Evolutionary conservation across 2,888 invertebrate species (phyloP).

Genomic region (Amiota communis): DNA sequence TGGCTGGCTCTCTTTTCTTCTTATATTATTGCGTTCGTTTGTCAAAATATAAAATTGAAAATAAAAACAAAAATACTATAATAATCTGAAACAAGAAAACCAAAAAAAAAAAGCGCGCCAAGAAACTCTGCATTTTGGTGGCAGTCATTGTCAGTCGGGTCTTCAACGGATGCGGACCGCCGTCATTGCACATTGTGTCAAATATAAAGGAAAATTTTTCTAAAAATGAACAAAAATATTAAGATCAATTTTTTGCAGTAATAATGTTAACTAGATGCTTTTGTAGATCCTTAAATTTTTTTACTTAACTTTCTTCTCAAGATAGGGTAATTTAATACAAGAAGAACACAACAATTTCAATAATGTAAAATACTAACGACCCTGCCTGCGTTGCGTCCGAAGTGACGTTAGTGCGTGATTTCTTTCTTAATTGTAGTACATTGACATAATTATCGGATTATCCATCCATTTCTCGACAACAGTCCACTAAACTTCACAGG

Average conservation of each 20-base stretch:
- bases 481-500: too few relatives aligned
- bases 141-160: neutral
- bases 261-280: neutral
- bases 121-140: slow-evolving; percentile 12
- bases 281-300: neutral
- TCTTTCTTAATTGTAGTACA: too few relatives aligned
- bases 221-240: too few relatives aligned
- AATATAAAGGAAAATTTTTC: too few relatives aligned
- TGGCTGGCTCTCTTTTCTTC: neutral
- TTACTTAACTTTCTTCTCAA: too few relatives aligned
- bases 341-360: too few relatives aligned
- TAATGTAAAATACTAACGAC: too few relatives aligned
- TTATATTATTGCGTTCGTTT: neutral
- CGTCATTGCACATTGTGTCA: neutral
- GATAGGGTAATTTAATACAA: too few relatives aligned
- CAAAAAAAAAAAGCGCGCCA: neutral
- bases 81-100: neutral
- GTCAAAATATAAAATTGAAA: slow-evolving; percentile 10
- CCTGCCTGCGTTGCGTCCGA: too few relatives aligned
- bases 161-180: neutral
- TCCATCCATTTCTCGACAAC: too few relatives aligned
- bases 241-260: neutral
- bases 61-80: neutral
- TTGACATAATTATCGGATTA: too few relatives aligned
- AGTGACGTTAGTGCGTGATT: too few relatives aligned